Conservation (phyloP, 2,888 invertebrate genomes). For the Eupeodes luniger region DNA sequence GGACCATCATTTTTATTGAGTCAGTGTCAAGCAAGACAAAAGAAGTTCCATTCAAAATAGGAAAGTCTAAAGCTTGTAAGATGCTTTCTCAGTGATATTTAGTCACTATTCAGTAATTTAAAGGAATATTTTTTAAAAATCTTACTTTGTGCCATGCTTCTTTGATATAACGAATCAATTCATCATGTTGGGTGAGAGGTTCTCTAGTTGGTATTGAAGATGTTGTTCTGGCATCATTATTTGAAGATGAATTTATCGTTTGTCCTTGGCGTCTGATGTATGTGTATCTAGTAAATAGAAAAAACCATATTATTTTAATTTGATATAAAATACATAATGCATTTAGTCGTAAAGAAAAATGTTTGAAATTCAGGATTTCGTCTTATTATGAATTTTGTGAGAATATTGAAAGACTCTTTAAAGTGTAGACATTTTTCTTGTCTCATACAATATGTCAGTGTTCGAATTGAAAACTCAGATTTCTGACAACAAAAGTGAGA, state of each 20-base stretch:
- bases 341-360: too few relatives aligned
- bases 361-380: too few relatives aligned
- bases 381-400: too few relatives aligned
- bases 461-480: too few relatives aligned
- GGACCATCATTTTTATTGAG: too few relatives aligned
- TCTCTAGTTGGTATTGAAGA: slow-evolving; percentile 79
- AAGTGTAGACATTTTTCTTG: too few relatives aligned
- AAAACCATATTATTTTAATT: slow-evolving; percentile 14
- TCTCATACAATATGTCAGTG: too few relatives aligned
- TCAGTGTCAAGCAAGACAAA: background rate
- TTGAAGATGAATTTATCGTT: slow-evolving; percentile 77
- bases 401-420: too few relatives aligned
- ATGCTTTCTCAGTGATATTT: background rate
- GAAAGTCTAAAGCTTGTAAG: background rate
- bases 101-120: background rate
- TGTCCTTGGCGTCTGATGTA: slow-evolving; percentile 82
- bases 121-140: background rate
- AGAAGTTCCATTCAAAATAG: background rate
- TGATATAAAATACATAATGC: too few relatives aligned
- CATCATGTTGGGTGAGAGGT: slow-evolving; percentile 87
- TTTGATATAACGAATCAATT: slow-evolving; percentile 91
- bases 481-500: too few relatives aligned
- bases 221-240: slow-evolving; percentile 75
- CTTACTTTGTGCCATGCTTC: slow-evolving; percentile 90
- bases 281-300: slow-evolving; percentile 80